These are phyloP conservation scores for Yponomeuta sedellus DNA, from an alignment of 2,888 invertebrate species.

Conservation along the genomic window DNA sequence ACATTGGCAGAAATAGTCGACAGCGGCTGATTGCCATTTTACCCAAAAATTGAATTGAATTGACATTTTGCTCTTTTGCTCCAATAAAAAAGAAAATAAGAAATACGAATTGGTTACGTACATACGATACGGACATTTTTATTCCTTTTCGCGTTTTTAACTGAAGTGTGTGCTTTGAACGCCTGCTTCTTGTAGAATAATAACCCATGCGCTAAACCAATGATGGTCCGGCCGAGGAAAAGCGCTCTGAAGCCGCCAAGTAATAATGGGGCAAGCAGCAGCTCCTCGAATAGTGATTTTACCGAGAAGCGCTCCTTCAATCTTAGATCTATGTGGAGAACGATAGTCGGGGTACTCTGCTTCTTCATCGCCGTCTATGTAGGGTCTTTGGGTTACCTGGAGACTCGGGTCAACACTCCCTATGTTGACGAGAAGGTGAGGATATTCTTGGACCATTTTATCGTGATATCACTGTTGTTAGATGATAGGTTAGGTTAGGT, in stretches of 20 bases:
- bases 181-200: not conserved
- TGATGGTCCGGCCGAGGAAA: conserved; percentile 58
- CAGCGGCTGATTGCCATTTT: too few relatives aligned
- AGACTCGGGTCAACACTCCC: conserved; percentile 92
- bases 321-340: conserved; percentile 73
- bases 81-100: too few relatives aligned
- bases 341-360: conserved; percentile 76
- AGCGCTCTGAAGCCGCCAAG: conserved; percentile 36
- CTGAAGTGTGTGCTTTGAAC: not conserved
- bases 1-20: too few relatives aligned
- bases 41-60: too few relatives aligned
- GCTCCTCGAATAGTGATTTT: conserved; percentile 41
- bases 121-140: too few relatives aligned
- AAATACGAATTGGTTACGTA: too few relatives aligned
- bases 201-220: conserved; percentile 18
- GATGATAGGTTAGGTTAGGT: too few relatives aligned
- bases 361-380: conserved; percentile 84
- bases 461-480: too few relatives aligned
- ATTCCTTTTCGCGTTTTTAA: not conserved
- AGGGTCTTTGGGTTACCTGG: conserved; percentile 88
- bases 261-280: conserved; percentile 47
- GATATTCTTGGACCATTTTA: not conserved
- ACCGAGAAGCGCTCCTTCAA: conserved; percentile 37
- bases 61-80: too few relatives aligned
- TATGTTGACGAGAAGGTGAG: conserved; percentile 84